Conservation (phyloP, 2,113 vertebrate species). For the Paradisaea rubra region DNA sequence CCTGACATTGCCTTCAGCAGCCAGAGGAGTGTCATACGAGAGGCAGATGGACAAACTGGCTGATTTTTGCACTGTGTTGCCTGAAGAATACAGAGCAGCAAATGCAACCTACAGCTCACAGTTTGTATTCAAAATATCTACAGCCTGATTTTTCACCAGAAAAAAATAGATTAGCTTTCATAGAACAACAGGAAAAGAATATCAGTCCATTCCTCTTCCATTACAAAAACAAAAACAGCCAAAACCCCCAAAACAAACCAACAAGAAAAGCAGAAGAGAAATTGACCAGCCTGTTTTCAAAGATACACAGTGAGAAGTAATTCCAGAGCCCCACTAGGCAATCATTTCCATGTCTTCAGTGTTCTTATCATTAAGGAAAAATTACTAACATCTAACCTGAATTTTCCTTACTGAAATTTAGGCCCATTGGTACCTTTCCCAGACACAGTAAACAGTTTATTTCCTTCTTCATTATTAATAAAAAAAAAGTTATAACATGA, state of each 20-base stretch:
- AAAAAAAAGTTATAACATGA: neutral
- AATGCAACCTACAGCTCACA: neutral
- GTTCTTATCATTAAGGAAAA: neutral
- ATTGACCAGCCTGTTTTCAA: neutral
- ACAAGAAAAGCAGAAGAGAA: neutral
- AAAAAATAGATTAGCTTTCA: neutral
- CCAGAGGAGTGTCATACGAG: rapidly evolving
- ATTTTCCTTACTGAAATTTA: neutral
- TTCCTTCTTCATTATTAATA: neutral
- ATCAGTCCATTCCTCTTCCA: neutral
- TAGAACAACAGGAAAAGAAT: neutral
- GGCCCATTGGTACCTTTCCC: neutral
- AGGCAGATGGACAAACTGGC: neutral
- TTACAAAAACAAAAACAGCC: neutral
- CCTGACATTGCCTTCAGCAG: neutral
- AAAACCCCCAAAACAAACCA: neutral
- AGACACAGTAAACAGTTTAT: neutral
- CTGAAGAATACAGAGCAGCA: neutral
- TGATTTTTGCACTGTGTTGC: neutral
- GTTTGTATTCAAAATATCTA: neutral
- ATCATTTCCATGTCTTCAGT: neutral
- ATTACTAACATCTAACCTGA: neutral
- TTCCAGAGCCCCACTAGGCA: neutral
- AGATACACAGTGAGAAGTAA: neutral
- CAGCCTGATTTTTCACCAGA: neutral